Evolutionary conservation across 2,888 invertebrate genomes (phyloP).

Genomic region (Cloeon dipterum): DNA sequence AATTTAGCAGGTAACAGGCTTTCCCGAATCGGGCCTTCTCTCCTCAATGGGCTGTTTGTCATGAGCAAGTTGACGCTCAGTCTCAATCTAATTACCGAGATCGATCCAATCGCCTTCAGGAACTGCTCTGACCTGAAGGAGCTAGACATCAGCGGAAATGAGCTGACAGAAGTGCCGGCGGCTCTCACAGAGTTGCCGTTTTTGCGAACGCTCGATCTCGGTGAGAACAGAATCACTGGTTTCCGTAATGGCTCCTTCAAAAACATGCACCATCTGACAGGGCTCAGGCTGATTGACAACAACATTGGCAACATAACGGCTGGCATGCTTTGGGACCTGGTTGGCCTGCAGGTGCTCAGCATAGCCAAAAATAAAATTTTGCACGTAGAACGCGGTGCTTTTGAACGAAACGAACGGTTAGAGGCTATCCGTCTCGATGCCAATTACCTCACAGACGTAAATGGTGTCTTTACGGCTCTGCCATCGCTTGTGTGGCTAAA

Average conservation of each 20-base stretch:
- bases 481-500: slow-evolving; percentile 70
- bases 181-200: slow-evolving; percentile 68
- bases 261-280: slow-evolving; percentile 56
- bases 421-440: slow-evolving; percentile 73
- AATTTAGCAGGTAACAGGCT: slow-evolving; percentile 69
- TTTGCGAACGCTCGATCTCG: slow-evolving; percentile 67
- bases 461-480: slow-evolving; percentile 61
- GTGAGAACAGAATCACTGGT: slow-evolving; percentile 60
- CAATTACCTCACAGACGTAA: slow-evolving; percentile 60
- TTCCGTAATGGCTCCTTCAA: slow-evolving; percentile 10
- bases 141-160: slow-evolving; percentile 72
- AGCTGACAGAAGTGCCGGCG: slow-evolving; percentile 52
- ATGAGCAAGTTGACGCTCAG: slow-evolving; percentile 64
- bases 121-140: slow-evolving; percentile 81
- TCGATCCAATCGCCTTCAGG: slow-evolving; percentile 70
- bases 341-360: slow-evolving; percentile 64
- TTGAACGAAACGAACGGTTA: slow-evolving; percentile 52
- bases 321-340: slow-evolving; percentile 54
- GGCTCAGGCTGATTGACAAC: slow-evolving; percentile 73
- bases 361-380: slow-evolving; percentile 65
- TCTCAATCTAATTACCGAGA: slow-evolving; percentile 59
- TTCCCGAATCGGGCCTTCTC: slow-evolving; percentile 61
- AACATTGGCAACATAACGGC: slow-evolving; percentile 59
- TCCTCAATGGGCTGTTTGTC: slow-evolving; percentile 70
- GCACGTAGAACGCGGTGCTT: slow-evolving; percentile 55